These are phyloP conservation scores for Leptopilina clavipes DNA, from an alignment of 1,140 invertebrate species.

Conservation along the genomic window DNA sequence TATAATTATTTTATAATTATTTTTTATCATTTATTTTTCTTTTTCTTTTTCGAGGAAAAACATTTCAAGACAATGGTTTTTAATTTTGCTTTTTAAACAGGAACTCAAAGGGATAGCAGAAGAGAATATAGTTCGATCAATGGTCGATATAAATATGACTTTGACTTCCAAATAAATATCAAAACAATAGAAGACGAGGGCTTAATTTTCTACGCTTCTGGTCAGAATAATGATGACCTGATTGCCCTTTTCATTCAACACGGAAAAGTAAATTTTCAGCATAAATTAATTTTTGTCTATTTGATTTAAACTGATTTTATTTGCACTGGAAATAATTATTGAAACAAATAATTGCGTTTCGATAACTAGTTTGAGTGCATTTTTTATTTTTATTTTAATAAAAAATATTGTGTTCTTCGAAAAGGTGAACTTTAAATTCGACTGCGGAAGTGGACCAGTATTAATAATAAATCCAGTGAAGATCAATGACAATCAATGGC, in stretches of 20 bases:
- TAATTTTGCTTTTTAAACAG: constrained; percentile 64
- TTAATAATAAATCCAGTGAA: constrained; percentile 74
- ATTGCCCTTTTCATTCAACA: constrained; percentile 87
- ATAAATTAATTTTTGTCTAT: constrained; percentile 30
- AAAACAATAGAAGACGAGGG: constrained; percentile 87
- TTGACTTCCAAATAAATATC: constrained; percentile 87
- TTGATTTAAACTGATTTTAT: background rate
- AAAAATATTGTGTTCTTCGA: too few species aligned
- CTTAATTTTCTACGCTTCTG: constrained; percentile 88
- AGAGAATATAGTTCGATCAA: constrained; percentile 81
- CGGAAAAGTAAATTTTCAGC: constrained; percentile 79
- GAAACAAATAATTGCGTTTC: too few species aligned
- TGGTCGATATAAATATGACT: constrained; percentile 79
- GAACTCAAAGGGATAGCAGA: constrained; percentile 82
- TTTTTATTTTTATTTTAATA: too few species aligned
- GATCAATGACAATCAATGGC: constrained; percentile 93
- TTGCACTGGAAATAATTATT: too few species aligned
- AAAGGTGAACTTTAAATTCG: constrained; percentile 82
- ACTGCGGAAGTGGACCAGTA: constrained; percentile 83
- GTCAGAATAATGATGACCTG: constrained; percentile 82
- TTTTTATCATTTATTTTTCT: too few species aligned
- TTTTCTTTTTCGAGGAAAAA: too few species aligned
- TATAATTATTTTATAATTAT: constrained; percentile 46
- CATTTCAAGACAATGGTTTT: background rate
- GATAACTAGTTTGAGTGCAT: too few species aligned